Base-by-base conservation (phyloP, 2,797 vertebrate genomes). In the Lutjanus argentimaculatus region DNA sequence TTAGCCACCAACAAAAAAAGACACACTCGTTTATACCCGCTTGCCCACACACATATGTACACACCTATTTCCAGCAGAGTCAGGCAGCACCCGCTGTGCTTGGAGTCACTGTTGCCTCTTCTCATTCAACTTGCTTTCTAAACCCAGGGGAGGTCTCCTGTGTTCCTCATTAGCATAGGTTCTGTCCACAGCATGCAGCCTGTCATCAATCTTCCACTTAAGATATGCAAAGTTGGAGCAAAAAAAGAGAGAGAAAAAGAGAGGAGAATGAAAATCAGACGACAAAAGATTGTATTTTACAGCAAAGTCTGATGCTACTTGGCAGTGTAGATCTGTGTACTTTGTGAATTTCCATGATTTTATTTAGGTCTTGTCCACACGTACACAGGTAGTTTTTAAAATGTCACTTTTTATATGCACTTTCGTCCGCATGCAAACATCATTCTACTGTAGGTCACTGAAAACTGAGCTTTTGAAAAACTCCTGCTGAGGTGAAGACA, bases 151-250 rank as follows among this genome's bases (percentile, higher is more conserved):
- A 90, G 79, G 56, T 56, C 81, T 74, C 72, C 63, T 42, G 78
- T 86, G 77, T 69, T 86, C 67, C 79, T 89, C 79, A 91, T 93
- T 94, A 93, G 86, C 92, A 92, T 93, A 92, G 89, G 81, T 79
- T 83, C 88, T 81, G 84, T 90, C 92, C 84, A 78, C 81, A 68
- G 67, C 83, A 68, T 72, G 75, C 68, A 72, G 75, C 56, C 73
- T 68, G 68, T 83, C 92, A 93, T 93, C 91, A 89, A 90, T 94
- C 92, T 91, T 87, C 77, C 63, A 86, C 74, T 91, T 86, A 91
- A 85, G 58, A 87, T 84, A 89, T 88, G 85, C 84, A 92, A 86
- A 90, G 59, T 19, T 67, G 48, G 17, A 70, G 17, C 1, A 64
- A 45, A 59, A 66, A 64, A 45, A 21, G 21, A 45, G 15, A 75